phyloP scores from a whole-genome alignment of 2,797 vertebrate species.

The Esox masquinongy region DNA sequence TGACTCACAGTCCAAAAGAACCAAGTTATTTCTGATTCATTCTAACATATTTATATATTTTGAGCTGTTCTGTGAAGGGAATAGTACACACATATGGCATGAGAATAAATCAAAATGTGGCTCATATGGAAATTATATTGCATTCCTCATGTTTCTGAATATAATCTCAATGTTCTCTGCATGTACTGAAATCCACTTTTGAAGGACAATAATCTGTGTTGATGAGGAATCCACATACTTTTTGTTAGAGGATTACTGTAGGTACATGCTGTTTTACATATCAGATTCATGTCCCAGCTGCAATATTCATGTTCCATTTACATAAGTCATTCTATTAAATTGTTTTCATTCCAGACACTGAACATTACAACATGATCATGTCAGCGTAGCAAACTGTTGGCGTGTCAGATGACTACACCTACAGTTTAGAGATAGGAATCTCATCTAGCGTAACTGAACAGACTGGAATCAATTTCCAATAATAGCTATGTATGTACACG shows the following conservation, averaged over 20 bases:
- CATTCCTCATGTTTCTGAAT: neutral
- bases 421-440: slow-evolving; percentile 21
- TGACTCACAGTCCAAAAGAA: neutral
- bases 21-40: neutral
- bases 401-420: neutral
- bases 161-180: neutral
- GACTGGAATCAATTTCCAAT: slow-evolving; percentile 30
- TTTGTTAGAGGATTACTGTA: neutral
- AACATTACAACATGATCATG: neutral
- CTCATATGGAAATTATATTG: neutral
- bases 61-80: too few relatives aligned
- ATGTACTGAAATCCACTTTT: neutral
- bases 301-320: slow-evolving; percentile 4
- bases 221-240: neutral
- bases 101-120: neutral
- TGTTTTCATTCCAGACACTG: neutral
- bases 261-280: neutral
- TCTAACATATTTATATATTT: neutral
- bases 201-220: neutral
- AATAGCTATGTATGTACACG: slow-evolving; percentile 6
- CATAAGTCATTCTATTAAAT: neutral
- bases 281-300: neutral
- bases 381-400: neutral
- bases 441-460: slow-evolving; percentile 28
- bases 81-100: neutral